phyloP scores from a whole-genome alignment of 2,113 vertebrate genomes.

The Nothocercus julius region DNA sequence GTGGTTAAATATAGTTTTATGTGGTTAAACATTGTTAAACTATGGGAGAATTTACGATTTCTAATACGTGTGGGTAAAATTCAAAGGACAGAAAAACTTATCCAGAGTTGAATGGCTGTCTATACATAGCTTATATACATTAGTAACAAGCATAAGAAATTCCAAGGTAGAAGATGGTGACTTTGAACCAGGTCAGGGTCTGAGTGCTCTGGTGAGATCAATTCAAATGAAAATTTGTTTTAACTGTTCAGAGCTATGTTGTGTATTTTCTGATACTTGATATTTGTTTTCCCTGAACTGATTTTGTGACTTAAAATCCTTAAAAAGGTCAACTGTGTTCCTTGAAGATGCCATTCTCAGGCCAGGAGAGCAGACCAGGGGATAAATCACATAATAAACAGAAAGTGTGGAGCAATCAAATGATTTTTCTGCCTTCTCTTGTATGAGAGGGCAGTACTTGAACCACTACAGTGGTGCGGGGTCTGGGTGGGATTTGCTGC shows the following conservation, averaged over 20 bases:
- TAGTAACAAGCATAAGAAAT: neutral
- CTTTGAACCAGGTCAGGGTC: neutral
- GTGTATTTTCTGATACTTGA: neutral
- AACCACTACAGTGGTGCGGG: neutral
- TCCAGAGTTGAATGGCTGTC: neutral
- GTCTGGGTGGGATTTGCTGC: neutral
- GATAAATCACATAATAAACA: neutral
- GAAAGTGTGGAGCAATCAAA: neutral
- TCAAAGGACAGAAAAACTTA: neutral
- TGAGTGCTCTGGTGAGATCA: neutral
- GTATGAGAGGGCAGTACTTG: neutral
- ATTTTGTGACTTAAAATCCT: neutral
- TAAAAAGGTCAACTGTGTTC: neutral
- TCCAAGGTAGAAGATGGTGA: neutral
- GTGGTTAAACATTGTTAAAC: neutral
- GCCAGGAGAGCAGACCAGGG: neutral
- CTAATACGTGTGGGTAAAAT: neutral
- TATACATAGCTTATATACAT: neutral
- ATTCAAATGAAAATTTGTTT: neutral
- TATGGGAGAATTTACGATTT: neutral
- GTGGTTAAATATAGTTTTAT: no score
- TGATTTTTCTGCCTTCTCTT: constrained; percentile 2
- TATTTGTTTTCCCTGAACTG: neutral
- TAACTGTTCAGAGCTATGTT: neutral
- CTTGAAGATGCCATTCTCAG: neutral